phyloP scores from a whole-genome alignment of 2,797 vertebrate genomes.

The Gallirallus australis region DNA sequence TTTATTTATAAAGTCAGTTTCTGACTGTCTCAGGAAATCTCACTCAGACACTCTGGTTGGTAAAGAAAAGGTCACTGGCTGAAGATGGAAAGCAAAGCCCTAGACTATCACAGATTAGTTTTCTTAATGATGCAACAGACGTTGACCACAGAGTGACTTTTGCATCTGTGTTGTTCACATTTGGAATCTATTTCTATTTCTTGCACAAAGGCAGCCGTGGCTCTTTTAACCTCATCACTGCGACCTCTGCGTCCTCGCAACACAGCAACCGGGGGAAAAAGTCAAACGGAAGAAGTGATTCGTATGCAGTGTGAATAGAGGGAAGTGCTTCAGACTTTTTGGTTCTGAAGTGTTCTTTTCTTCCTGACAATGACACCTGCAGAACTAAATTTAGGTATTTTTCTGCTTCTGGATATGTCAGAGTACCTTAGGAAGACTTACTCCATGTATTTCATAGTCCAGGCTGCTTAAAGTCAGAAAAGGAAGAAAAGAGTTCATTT shows the following conservation, averaged over 20 bases:
- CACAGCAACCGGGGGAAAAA: background rate
- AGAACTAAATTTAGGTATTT: constrained; percentile 24
- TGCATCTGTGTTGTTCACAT: background rate
- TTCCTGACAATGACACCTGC: background rate
- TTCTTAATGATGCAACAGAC: background rate
- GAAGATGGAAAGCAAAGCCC: constrained; percentile 1
- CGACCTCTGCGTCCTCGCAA: background rate
- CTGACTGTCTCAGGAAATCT: background rate
- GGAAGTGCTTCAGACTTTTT: background rate
- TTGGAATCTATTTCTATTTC: constrained; percentile 2
- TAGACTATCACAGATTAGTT: background rate
- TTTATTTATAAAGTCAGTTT: constrained; percentile 9
- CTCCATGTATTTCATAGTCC: background rate
- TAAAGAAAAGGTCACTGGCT: constrained; percentile 18
- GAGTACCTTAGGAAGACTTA: background rate
- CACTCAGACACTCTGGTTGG: background rate
- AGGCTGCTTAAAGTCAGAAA: background rate
- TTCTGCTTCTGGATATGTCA: background rate
- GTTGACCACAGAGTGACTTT: background rate
- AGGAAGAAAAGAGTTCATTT: background rate
- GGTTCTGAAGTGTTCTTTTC: background rate
- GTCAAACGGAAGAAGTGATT: background rate
- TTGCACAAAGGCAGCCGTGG: background rate
- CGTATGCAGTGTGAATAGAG: background rate
- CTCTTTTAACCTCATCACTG: constrained; percentile 22